A percentile compares a stretch with the other conserved stretches of the same genome.
Conservation (phyloP, 2,113 vertebrate species). For the Kobus ellipsiprymnus region DNA sequence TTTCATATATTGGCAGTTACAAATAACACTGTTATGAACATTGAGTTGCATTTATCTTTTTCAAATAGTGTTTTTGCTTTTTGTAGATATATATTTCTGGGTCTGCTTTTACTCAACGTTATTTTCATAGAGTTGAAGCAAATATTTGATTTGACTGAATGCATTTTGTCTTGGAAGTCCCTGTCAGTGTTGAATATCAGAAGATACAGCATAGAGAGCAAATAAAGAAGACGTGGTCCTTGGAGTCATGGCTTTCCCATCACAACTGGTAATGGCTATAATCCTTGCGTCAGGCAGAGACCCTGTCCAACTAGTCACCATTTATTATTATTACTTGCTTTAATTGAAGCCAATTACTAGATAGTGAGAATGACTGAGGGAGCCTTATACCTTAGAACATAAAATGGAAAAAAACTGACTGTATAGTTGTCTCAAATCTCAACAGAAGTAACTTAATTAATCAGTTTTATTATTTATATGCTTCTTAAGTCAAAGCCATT, state of each 20-base stretch:
- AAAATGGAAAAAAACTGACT: neutral
- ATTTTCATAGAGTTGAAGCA: neutral
- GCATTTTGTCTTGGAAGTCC: neutral
- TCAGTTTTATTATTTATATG: neutral
- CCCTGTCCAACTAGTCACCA: neutral
- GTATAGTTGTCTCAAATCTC: neutral
- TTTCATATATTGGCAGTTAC: neutral
- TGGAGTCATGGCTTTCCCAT: neutral
- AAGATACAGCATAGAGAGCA: neutral
- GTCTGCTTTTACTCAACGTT: neutral
- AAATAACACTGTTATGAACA: neutral
- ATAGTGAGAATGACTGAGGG: neutral
- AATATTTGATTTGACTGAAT: neutral
- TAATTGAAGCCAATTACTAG: neutral
- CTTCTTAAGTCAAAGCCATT: neutral
- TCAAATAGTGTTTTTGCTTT: neutral
- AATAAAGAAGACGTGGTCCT: no score
- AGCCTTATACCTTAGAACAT: neutral
- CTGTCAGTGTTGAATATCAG: neutral
- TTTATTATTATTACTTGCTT: neutral
- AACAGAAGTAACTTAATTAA: neutral
- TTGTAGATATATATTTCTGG: neutral
- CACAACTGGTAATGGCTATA: neutral
- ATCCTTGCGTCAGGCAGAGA: neutral
- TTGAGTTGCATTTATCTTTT: neutral